Evolutionary conservation across 1,140 invertebrate genomes (phyloP).

Genomic region (Euwallacea similis): DNA sequence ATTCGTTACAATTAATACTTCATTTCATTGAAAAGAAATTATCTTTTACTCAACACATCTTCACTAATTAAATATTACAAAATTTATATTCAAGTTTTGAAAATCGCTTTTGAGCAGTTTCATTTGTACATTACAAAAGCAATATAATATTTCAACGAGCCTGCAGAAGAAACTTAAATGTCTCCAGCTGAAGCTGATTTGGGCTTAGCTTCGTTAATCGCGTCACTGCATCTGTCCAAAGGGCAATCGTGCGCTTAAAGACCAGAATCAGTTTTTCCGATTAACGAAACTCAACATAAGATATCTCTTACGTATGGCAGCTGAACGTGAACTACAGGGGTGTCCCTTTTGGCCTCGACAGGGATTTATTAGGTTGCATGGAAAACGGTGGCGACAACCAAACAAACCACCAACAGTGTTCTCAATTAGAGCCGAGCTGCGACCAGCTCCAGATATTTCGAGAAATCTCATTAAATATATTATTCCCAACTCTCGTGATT

Average conservation of each 20-base stretch:
- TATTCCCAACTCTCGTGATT: conserved; percentile 12
- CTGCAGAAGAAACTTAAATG: no score
- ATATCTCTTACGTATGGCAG: neutral
- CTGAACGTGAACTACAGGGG: conserved; percentile 5
- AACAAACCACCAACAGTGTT: neutral
- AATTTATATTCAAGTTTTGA: no score
- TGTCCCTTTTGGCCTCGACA: conserved; percentile 30
- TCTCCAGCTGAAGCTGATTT: conserved; percentile 3
- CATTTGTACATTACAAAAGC: no score
- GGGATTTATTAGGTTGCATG: conserved; percentile 32
- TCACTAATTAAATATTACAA: no score
- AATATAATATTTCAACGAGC: no score
- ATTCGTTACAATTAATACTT: no score
- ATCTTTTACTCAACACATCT: no score
- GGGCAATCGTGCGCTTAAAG: conserved; percentile 35
- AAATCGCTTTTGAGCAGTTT: no score
- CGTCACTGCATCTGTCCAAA: conserved; percentile 40
- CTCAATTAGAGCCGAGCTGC: neutral
- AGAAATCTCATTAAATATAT: conserved; percentile 22
- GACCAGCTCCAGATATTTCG: neutral
- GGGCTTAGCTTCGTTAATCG: conserved; percentile 39
- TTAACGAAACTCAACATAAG: conserved; percentile 27
- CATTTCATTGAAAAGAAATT: no score
- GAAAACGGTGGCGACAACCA: conserved; percentile 22
- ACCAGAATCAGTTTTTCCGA: conserved; percentile 39